These are phyloP conservation scores for Taenioides sp. DNA, from an alignment of 2,797 vertebrate species.

Conservation along the genomic window DNA sequence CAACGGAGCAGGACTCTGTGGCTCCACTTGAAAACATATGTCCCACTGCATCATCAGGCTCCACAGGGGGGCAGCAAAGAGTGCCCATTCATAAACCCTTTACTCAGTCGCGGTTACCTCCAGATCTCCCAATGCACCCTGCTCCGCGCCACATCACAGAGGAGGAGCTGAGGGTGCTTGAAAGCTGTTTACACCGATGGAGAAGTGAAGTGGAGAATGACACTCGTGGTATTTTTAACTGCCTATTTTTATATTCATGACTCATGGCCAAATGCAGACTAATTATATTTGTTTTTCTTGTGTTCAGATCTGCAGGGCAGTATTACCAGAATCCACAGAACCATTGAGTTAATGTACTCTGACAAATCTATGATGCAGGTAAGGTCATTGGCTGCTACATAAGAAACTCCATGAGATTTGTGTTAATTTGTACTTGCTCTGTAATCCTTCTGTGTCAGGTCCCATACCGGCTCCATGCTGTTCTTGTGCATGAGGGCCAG, in stretches of 20 bases:
- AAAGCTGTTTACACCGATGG: slow-evolving; percentile 96
- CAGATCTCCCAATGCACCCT: slow-evolving; percentile 94
- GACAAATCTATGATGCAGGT: slow-evolving; percentile 99
- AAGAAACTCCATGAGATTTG: not conserved
- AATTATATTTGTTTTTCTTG: slow-evolving; percentile 9
- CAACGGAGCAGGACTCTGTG: slow-evolving; percentile 79
- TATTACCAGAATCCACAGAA: slow-evolving; percentile 95
- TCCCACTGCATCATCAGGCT: slow-evolving; percentile 41
- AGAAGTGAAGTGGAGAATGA: slow-evolving; percentile 98
- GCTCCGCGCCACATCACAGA: slow-evolving; percentile 96
- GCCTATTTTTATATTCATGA: not conserved
- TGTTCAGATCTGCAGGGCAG: slow-evolving; percentile 92
- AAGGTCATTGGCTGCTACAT: not conserved
- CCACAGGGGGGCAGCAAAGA: slow-evolving; percentile 77
- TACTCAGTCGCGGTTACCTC: slow-evolving; percentile 93
- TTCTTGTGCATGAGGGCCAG: slow-evolving; percentile 97
- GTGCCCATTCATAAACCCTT: slow-evolving; percentile 94
- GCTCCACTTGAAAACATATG: slow-evolving; percentile 71
- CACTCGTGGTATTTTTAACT: slow-evolving; percentile 83
- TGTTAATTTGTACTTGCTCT: not conserved
- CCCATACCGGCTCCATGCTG: slow-evolving; percentile 94
- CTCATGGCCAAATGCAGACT: not conserved
- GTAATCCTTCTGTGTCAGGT: slow-evolving; percentile 75
- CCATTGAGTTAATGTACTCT: slow-evolving; percentile 97
- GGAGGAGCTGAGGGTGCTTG: slow-evolving; percentile 93